These are phyloP conservation scores for Phthorimaea operculella DNA, from an alignment of 1,140 invertebrate genomes.

Conservation along the genomic window DNA sequence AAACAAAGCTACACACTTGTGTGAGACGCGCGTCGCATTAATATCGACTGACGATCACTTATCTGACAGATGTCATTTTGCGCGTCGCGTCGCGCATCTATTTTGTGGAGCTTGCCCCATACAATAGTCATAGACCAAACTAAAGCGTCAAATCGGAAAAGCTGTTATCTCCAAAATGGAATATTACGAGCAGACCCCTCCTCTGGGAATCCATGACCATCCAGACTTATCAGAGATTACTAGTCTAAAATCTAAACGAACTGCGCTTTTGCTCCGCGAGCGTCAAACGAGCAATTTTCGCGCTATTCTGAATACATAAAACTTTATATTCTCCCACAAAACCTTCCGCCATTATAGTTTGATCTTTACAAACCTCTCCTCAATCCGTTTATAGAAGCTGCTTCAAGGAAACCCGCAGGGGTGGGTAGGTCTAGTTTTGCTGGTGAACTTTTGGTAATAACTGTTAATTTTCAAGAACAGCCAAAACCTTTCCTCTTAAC, in stretches of 20 bases:
- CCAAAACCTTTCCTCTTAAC: slow-evolving; percentile 52
- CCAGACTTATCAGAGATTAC: slow-evolving; percentile 30
- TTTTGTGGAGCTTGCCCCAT: too few species aligned
- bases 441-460: slow-evolving; percentile 28
- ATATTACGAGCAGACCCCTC: too few species aligned
- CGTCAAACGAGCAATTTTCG: slow-evolving; percentile 53
- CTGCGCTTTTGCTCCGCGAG: slow-evolving; percentile 26
- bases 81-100: too few species aligned
- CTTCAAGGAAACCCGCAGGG: background rate
- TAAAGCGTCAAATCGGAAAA: too few species aligned
- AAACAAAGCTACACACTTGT: too few species aligned
- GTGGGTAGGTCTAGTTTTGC: slow-evolving; percentile 13
- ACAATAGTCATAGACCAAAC: too few species aligned
- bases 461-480: slow-evolving; percentile 56
- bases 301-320: slow-evolving; percentile 31
- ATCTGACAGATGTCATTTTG: too few species aligned
- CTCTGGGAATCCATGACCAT: too few species aligned
- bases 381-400: background rate
- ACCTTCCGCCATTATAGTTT: slow-evolving; percentile 9
- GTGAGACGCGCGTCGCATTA: too few species aligned
- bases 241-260: slow-evolving; percentile 27
- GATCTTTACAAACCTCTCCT: slow-evolving; percentile 8
- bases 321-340: slow-evolving; percentile 24
- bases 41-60: too few species aligned
- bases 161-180: too few species aligned